Percentiles rank a stretch among this genome's conserved stretches.
phyloP scores from a whole-genome alignment of 2,113 vertebrate species.

The Aspiorhynchus laticeps region DNA sequence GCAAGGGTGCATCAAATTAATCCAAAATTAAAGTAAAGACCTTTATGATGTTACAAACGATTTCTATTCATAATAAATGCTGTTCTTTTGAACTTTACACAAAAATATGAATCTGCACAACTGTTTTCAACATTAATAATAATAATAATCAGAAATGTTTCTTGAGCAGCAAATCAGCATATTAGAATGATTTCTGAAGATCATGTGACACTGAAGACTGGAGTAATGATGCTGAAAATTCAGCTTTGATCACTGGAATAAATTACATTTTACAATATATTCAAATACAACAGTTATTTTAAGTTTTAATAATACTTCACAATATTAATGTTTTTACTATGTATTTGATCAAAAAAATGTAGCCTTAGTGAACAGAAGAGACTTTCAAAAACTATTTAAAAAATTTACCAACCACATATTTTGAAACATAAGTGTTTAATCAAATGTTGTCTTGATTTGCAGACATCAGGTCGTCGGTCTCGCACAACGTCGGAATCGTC shows the following conservation, averaged over 20 bases:
- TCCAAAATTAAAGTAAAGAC: background rate
- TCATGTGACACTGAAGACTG: background rate
- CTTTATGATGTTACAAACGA: background rate
- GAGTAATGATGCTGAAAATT: background rate
- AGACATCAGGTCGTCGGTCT: conserved; percentile 77
- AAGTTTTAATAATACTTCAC: background rate
- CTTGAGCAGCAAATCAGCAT: background rate
- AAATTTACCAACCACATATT: background rate
- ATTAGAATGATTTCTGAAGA: background rate
- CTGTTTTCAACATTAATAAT: background rate
- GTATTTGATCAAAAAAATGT: no score
- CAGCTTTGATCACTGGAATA: no score
- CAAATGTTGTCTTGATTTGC: background rate
- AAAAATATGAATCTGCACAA: background rate
- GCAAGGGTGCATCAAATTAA: background rate
- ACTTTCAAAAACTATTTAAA: conserved; percentile 22
- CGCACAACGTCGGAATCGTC: conserved; percentile 84
- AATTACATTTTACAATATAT: no score
- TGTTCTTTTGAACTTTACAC: background rate
- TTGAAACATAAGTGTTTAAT: background rate
- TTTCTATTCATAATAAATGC: background rate
- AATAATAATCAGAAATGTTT: background rate
- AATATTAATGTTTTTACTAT: no score
- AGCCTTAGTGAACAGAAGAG: conserved; percentile 58
- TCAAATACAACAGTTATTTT: no score